These are phyloP conservation scores for Rhopalosiphum nymphaeae DNA, from an alignment of 2,888 invertebrate species.

Conservation along the genomic window DNA sequence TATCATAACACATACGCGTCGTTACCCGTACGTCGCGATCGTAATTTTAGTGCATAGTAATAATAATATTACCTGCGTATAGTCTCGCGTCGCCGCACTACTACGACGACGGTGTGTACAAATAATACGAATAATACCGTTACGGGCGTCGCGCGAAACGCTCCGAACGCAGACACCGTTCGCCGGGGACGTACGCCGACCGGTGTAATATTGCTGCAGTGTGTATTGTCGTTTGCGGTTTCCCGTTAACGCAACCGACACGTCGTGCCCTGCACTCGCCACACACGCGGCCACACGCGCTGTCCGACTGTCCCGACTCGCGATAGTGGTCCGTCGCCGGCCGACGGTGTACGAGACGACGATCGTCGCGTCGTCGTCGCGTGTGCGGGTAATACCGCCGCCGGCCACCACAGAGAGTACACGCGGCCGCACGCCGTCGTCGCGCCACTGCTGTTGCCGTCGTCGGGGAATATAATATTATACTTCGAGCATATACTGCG, in stretches of 20 bases:
- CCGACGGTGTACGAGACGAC: not conserved
- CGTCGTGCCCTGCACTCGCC: not conserved
- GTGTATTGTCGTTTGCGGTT: not conserved
- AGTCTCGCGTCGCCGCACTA: not conserved
- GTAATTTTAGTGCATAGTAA: not conserved
- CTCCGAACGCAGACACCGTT: not conserved
- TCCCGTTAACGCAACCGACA: too few species aligned
- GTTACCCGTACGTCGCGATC: not conserved
- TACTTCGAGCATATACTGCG: not conserved
- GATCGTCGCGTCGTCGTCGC: too few species aligned
- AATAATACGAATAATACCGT: not conserved
- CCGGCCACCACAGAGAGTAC: too few species aligned
- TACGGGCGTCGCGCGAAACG: not conserved
- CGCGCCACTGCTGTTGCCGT: too few species aligned
- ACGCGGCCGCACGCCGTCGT: too few species aligned
- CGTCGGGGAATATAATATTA: not conserved
- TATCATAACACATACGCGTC: not conserved
- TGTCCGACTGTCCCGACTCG: not conserved
- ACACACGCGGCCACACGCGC: not conserved
- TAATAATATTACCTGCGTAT: not conserved
- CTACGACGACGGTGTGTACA: not conserved
- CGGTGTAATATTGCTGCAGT: not conserved
- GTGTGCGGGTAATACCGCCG: too few species aligned
- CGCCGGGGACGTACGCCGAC: not conserved
- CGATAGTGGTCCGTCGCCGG: not conserved